A percentile compares a stretch with the other conserved stretches of the same genome.
These are phyloP conservation scores for Heliconius charithonia DNA, from an alignment of 2,888 invertebrate species.

Conservation along the genomic window DNA sequence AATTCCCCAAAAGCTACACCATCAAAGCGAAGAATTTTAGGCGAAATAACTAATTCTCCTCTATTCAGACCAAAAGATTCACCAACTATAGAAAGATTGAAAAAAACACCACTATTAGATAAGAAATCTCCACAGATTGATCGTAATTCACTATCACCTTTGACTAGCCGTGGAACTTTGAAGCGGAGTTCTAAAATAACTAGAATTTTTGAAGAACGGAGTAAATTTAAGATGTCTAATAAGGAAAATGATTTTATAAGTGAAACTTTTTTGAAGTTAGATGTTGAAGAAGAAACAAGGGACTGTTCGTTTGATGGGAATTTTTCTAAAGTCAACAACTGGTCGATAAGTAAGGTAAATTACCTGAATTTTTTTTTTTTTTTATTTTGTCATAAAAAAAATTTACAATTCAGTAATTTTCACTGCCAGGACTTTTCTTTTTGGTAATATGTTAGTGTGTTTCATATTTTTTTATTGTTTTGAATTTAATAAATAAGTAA, in stretches of 20 bases:
- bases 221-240: constrained; percentile 67
- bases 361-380: constrained; percentile 39
- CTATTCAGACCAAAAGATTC: constrained; percentile 54
- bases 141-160: constrained; percentile 49
- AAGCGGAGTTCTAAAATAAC: constrained; percentile 61
- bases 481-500: no score
- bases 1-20: constrained; percentile 58
- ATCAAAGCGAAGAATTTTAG: constrained; percentile 67
- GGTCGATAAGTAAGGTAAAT: constrained; percentile 69
- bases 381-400: constrained; percentile 28
- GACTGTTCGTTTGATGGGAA: constrained; percentile 66
- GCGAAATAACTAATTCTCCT: constrained; percentile 59
- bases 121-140: constrained; percentile 54
- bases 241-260: constrained; percentile 55
- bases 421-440: constrained; percentile 18
- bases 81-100: constrained; percentile 60
- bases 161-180: constrained; percentile 42
- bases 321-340: constrained; percentile 54
- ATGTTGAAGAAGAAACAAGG: constrained; percentile 73
- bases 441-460: constrained; percentile 29
- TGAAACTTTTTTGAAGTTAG: constrained; percentile 60
- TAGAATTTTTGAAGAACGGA: constrained; percentile 70
- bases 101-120: constrained; percentile 51
- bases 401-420: constrained; percentile 27
- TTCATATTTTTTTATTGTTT: not conserved